phyloP scores from a whole-genome alignment of 2,888 invertebrate genomes.

The Aspidiotus destructor region DNA sequence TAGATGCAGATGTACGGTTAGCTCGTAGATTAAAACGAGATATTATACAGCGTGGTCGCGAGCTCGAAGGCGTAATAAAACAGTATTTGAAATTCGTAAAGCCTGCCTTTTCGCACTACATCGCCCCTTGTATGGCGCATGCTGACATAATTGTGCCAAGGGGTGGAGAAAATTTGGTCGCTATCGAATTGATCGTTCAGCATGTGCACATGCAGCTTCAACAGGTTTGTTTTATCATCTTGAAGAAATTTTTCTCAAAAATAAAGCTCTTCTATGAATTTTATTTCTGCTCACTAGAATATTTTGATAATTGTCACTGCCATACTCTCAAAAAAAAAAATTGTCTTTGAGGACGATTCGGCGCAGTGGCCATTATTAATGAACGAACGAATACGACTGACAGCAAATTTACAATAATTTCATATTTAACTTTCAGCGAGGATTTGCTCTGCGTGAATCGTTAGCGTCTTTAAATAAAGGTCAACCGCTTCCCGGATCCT shows the following conservation, averaged over 20 bases:
- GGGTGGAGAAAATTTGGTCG: constrained; percentile 92
- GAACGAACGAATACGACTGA: no score
- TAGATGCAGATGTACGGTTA: constrained; percentile 91
- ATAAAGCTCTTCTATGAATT: no score
- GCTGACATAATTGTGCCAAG: constrained; percentile 98
- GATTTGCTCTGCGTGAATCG: constrained; percentile 84
- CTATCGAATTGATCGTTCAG: constrained; percentile 93
- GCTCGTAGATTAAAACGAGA: constrained; percentile 81
- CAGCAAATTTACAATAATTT: no score
- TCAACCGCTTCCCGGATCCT: constrained; percentile 77
- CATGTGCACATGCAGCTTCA: constrained; percentile 96
- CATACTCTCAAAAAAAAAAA: no score
- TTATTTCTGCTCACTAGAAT: no score
- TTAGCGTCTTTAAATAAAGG: constrained; percentile 70
- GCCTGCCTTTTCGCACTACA: constrained; percentile 94
- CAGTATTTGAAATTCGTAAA: constrained; percentile 97
- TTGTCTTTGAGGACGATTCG: no score
- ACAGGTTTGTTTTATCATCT: constrained; percentile 47
- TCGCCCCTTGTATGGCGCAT: constrained; percentile 85
- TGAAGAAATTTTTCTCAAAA: no score
- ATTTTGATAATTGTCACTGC: no score
- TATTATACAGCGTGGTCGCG: constrained; percentile 84
- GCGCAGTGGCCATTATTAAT: no score
- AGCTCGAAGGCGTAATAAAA: constrained; percentile 87
- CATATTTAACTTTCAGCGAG: constrained; percentile 52